Evolutionary conservation across 2,888 invertebrate species (phyloP), one percentile per base, ranked within the genome.

Genomic region (Acleris holmiana): DNA sequence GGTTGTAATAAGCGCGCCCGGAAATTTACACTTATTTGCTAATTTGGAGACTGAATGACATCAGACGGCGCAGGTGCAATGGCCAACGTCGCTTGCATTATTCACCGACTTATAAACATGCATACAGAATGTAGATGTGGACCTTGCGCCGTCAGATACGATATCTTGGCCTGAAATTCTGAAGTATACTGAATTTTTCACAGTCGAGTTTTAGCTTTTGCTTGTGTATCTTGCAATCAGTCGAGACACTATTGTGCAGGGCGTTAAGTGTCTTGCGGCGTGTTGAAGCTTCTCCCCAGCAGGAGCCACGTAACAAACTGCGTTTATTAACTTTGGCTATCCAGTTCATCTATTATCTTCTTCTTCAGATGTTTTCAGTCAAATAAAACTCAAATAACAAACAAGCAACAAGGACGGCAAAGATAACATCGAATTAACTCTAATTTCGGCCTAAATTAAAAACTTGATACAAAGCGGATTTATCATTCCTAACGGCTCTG

Each of bases 11-110:
- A 25, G 61, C 25, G 54, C 23, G 25, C 44, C 35, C 41, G 55
- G 65, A 65, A 65, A 65, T 54, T 54, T 49, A 59, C 66, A 69
- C 40, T 54, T 63, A 68, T 66, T 50, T 48, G 67, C 65, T 55
- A 58, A 68, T 67, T 67, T 58, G 44, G 61, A 47, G 62, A 64
- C 40, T 41, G 63, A 63, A 69, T 73, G 69, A 71, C 72, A 71
- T 69, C 71, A 70, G 62, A 61, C 21, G 40, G 21, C 62, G 62
- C 71, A 69, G 69, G 71, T 72, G 73, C 63, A 61, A 65, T 58
- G 49, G 44, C 57, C 62, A 35, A 61, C 60, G 53, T 60, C 58
- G 47, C 29, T 41, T 69, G 66, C 63, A 69, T 71, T 73, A 75
- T 73, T 70, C 68, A 69, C 68, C 25, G 55, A 21, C 58, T 13